Percentiles rank a stretch among this genome's conserved stretches.
Conservation (phyloP, 2,797 vertebrate genomes). For the Cirrhinus molitorella region DNA sequence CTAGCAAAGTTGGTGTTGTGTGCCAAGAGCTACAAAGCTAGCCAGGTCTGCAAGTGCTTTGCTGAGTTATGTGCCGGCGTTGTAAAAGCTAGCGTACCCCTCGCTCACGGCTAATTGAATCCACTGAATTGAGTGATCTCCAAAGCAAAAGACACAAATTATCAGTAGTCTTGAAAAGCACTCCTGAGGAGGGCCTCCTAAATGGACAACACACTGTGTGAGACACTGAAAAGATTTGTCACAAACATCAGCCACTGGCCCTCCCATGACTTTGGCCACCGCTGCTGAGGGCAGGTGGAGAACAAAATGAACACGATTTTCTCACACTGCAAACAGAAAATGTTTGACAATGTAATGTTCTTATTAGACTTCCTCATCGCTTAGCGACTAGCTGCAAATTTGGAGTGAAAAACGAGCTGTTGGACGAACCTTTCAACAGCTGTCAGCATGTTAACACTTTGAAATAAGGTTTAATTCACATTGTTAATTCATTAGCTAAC, state of each 20-base stretch:
- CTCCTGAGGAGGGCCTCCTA: slow-evolving; percentile 34
- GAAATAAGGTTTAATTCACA: neutral
- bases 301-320: slow-evolving; percentile 68
- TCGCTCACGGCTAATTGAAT: slow-evolving; percentile 76
- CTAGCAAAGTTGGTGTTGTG: slow-evolving; percentile 45
- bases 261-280: slow-evolving; percentile 62
- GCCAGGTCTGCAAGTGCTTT: slow-evolving; percentile 54
- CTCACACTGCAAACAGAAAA: slow-evolving; percentile 59
- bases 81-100: slow-evolving; percentile 67
- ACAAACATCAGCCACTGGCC: slow-evolving; percentile 13
- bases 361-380: slow-evolving; percentile 20
- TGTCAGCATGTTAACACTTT: slow-evolving; percentile 3
- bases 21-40: slow-evolving; percentile 52
- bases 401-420: neutral
- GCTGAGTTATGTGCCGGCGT: slow-evolving; percentile 63
- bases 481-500: neutral
- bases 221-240: slow-evolving; percentile 30
- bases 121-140: slow-evolving; percentile 70
- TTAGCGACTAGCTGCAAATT: slow-evolving; percentile 30
- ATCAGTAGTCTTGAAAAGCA: slow-evolving; percentile 63
- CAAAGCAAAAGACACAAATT: slow-evolving; percentile 70
- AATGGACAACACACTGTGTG: slow-evolving; percentile 42
- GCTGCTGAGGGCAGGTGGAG: slow-evolving; percentile 70
- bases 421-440: neutral
- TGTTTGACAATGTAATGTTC: neutral